phyloP scores from a whole-genome alignment of 2,888 invertebrate species.

The Melieria omissa region DNA sequence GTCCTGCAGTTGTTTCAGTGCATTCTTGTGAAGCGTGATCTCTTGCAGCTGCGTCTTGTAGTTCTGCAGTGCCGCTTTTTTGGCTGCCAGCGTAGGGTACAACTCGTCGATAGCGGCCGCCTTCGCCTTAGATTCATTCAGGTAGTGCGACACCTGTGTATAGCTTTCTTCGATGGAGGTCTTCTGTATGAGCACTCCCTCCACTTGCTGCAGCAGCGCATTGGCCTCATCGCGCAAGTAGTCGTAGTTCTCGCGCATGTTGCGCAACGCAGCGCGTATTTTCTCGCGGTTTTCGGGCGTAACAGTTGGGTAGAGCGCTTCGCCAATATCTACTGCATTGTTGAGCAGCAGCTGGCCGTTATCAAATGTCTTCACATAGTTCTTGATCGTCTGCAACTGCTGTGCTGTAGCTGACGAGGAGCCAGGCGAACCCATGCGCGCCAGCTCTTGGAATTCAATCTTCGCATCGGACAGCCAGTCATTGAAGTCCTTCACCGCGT shows the following conservation, averaged over 20 bases:
- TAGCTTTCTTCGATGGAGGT: slow-evolving; percentile 94
- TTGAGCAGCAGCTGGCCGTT: slow-evolving; percentile 82
- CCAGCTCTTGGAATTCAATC: slow-evolving; percentile 77
- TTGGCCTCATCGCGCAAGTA: slow-evolving; percentile 86
- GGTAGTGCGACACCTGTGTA: slow-evolving; percentile 88
- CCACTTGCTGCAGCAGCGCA: slow-evolving; percentile 85
- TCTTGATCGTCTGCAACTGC: slow-evolving; percentile 80
- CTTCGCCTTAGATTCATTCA: slow-evolving; percentile 81
- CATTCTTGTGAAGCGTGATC: slow-evolving; percentile 84
- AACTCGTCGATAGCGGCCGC: slow-evolving; percentile 78
- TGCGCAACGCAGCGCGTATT: slow-evolving; percentile 83
- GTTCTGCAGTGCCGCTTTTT: slow-evolving; percentile 86
- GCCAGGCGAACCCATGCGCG: slow-evolving; percentile 77
- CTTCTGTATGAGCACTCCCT: slow-evolving; percentile 88
- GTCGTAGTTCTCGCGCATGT: slow-evolving; percentile 85
- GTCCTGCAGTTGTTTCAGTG: slow-evolving; percentile 84
- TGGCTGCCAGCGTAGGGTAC: slow-evolving; percentile 85
- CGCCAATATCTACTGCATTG: slow-evolving; percentile 86
- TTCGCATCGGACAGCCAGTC: slow-evolving; percentile 84
- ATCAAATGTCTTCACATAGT: slow-evolving; percentile 73
- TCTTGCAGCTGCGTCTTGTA: slow-evolving; percentile 86
- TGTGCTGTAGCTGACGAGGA: slow-evolving; percentile 78
- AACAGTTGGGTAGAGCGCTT: slow-evolving; percentile 86
- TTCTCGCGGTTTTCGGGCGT: slow-evolving; percentile 88
- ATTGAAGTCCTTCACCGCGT: slow-evolving; percentile 78